Percentiles rank a stretch among this genome's conserved stretches.
These are phyloP conservation scores for Caenorhabditis sp. DNA, from an alignment of 2,888 invertebrate genomes.

Conservation along the genomic window DNA sequence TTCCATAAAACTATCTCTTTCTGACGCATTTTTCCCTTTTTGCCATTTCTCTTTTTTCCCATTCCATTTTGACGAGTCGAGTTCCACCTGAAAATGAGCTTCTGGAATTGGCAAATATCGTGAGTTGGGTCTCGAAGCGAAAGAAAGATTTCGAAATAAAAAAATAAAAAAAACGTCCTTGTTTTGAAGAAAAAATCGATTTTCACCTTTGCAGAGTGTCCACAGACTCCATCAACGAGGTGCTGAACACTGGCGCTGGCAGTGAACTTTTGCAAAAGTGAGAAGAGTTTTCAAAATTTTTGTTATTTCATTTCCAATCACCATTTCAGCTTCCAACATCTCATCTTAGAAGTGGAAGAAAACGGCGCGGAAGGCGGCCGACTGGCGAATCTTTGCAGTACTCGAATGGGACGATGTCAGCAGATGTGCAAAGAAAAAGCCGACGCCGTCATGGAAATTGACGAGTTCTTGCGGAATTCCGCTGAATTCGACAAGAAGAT, in stretches of 20 bases:
- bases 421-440: conserved; percentile 73
- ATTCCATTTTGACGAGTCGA: too few relatives aligned
- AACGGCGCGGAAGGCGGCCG: conserved; percentile 67
- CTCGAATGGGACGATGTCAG: conserved; percentile 72
- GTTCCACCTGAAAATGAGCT: conserved; percentile 30
- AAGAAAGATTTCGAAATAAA: too few relatives aligned
- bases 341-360: conserved; percentile 61
- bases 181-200: too few relatives aligned
- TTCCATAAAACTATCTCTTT: conserved; percentile 31
- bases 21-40: conserved; percentile 1
- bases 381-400: conserved; percentile 72
- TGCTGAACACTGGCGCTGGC: conserved; percentile 69
- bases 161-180: too few relatives aligned
- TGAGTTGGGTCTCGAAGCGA: too few relatives aligned
- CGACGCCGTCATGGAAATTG: conserved; percentile 69
- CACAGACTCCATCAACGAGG: conserved; percentile 66
- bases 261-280: conserved; percentile 67
- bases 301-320: too few relatives aligned
- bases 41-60: background rate
- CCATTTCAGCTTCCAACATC: conserved; percentile 64
- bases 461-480: conserved; percentile 66
- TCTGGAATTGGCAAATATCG: conserved; percentile 38
- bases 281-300: too few relatives aligned
- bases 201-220: conserved; percentile 64
- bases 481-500: conserved; percentile 68